Percentiles rank a stretch among this genome's conserved stretches.
These are phyloP conservation scores for Hylomyscus alleni DNA, from an alignment of 2,797 vertebrate species.

Conservation along the genomic window DNA sequence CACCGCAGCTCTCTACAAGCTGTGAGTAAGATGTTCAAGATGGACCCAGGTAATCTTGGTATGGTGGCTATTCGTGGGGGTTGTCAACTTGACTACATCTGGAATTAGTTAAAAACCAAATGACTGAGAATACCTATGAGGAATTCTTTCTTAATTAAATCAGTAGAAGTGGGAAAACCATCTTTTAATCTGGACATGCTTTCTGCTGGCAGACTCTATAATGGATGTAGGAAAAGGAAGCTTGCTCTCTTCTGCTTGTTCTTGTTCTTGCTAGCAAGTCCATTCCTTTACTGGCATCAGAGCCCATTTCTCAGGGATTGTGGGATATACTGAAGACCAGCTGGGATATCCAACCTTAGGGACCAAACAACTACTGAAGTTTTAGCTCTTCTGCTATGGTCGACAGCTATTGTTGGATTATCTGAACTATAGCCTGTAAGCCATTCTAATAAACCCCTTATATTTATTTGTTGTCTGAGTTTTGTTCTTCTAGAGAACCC, in stretches of 20 bases:
- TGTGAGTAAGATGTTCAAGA: conserved; percentile 10
- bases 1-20: too few relatives aligned
- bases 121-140: not conserved
- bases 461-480: not conserved
- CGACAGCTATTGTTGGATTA: not conserved
- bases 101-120: not conserved
- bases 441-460: not conserved
- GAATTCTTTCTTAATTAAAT: not conserved
- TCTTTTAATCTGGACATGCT: not conserved
- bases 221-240: not conserved
- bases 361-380: not conserved
- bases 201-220: not conserved
- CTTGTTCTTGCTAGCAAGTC: not conserved
- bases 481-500: not conserved
- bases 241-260: not conserved
- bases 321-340: not conserved
- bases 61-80: not conserved
- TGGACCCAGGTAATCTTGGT: not conserved
- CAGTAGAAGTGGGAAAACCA: not conserved
- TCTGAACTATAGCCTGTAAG: not conserved
- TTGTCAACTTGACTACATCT: not conserved
- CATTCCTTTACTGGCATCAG: not conserved
- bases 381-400: not conserved
- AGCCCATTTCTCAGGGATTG: not conserved
- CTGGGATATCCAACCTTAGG: not conserved